phyloP scores from a whole-genome alignment of 2,113 vertebrate species.

The Taxidea taxus region DNA sequence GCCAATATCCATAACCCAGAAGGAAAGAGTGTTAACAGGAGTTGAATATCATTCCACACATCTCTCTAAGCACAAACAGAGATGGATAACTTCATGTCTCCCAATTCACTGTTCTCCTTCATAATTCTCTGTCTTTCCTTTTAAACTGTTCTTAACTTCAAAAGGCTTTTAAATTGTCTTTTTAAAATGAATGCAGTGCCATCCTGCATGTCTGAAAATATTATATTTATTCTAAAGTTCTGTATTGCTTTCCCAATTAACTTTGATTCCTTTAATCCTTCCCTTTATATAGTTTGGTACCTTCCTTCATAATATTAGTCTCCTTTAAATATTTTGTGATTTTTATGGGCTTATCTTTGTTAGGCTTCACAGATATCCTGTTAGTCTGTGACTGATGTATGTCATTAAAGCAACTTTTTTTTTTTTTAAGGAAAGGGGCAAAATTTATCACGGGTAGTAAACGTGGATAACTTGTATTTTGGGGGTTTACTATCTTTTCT shows the following conservation, averaged over 20 bases:
- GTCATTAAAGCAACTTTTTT: neutral
- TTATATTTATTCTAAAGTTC: neutral
- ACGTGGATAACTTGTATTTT: neutral
- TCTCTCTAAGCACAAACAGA: neutral
- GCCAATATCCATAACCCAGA: neutral
- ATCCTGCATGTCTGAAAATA: neutral
- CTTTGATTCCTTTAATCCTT: neutral
- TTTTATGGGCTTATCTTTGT: neutral
- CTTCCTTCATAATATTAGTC: neutral
- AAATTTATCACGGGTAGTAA: neutral
- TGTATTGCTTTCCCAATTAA: neutral
- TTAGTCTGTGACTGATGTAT: neutral
- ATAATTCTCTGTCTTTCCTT: neutral
- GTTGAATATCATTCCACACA: neutral
- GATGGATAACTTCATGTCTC: neutral
- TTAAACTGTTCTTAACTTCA: slow-evolving; percentile 5
- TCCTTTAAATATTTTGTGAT: slow-evolving; percentile 37
- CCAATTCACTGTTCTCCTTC: neutral
- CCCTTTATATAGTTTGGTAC: neutral
- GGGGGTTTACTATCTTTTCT: neutral
- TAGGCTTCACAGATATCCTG: neutral
- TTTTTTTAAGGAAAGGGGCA: neutral
- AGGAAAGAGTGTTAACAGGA: neutral
- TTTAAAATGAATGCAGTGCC: neutral
- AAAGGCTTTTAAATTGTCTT: neutral